phyloP scores from a whole-genome alignment of 2,797 vertebrate species.

The Onychomys leucogaster region DNA sequence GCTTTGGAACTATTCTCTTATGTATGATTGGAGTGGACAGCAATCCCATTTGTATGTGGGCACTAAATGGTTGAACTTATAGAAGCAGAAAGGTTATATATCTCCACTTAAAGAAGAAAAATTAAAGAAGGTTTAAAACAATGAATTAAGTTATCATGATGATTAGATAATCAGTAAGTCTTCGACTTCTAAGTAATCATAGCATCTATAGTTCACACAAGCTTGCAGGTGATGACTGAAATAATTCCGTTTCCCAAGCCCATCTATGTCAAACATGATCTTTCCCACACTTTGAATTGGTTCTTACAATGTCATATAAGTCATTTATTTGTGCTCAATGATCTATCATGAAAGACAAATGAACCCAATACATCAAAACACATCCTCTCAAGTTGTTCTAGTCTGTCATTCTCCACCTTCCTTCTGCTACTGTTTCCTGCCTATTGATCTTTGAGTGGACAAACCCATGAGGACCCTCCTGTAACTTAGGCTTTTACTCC shows the following conservation, averaged over 20 bases:
- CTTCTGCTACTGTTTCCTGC: neutral
- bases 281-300: neutral
- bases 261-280: neutral
- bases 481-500: neutral
- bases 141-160: neutral
- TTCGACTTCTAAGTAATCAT: neutral
- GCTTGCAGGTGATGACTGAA: neutral
- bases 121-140: neutral
- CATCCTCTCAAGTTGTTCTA: neutral
- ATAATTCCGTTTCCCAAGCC: neutral
- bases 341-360: neutral
- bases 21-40: too few relatives aligned
- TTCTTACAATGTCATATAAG: neutral
- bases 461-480: neutral
- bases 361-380: neutral
- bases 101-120: slow-evolving; percentile 26
- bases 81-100: too few relatives aligned
- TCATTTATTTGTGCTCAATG: neutral
- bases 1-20: too few relatives aligned
- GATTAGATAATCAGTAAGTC: neutral
- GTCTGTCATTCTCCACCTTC: neutral
- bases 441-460: neutral
- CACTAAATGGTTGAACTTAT: too few relatives aligned
- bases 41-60: too few relatives aligned
- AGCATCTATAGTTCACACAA: neutral